phyloP scores from a whole-genome alignment of 2,888 invertebrate genomes.

The Eurytoma adleriae region DNA sequence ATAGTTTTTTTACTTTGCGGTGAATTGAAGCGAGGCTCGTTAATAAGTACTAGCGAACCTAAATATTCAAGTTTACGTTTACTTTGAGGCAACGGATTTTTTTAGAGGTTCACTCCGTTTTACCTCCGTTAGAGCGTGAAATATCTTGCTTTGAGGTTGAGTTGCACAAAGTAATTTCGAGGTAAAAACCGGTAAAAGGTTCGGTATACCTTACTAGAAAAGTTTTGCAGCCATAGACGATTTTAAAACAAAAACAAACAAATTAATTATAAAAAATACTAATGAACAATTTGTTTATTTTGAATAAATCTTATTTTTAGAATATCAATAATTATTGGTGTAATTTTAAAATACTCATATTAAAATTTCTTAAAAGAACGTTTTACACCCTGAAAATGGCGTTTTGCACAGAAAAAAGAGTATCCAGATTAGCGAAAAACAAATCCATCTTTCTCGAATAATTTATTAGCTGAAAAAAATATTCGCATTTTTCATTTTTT shows the following conservation, averaged over 20 bases:
- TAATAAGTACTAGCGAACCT: too few relatives aligned
- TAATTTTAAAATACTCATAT: neutral
- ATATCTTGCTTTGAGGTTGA: constrained; percentile 26
- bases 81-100: constrained; percentile 1
- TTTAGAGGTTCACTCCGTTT: constrained; percentile 28
- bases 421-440: too few relatives aligned
- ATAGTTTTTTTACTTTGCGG: too few relatives aligned
- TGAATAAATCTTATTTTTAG: neutral
- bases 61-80: too few relatives aligned
- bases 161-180: constrained; percentile 5
- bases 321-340: neutral
- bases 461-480: too few relatives aligned
- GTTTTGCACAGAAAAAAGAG: too few relatives aligned
- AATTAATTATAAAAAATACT: neutral
- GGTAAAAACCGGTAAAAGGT: neutral
- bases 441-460: too few relatives aligned
- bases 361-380: neutral
- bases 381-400: neutral
- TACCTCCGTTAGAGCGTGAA: constrained; percentile 37
- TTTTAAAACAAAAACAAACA: neutral
- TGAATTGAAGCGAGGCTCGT: too few relatives aligned
- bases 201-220: neutral
- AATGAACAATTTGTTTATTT: neutral
- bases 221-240: neutral
- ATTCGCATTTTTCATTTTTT: too few relatives aligned